Conservation (phyloP, 2,113 vertebrate species). For the Toxotes jaculatrix region DNA sequence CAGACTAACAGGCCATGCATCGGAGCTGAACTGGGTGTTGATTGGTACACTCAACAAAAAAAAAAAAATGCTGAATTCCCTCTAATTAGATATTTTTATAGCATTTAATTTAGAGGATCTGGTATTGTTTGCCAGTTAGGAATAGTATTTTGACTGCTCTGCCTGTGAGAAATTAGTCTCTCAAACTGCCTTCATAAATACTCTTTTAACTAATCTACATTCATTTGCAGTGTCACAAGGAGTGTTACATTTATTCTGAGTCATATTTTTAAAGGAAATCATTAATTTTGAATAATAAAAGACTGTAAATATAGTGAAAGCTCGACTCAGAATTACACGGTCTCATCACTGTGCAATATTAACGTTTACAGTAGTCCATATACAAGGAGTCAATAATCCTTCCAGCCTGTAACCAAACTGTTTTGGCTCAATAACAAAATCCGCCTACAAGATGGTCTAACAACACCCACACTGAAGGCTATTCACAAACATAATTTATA, state of each 20-base stretch:
- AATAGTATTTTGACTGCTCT: slow-evolving; percentile 21
- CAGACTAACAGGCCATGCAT: background rate
- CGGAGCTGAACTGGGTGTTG: background rate
- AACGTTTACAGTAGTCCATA: background rate
- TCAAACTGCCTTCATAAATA: slow-evolving; percentile 31
- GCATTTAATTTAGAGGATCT: slow-evolving; percentile 21
- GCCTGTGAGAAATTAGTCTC: slow-evolving; percentile 29
- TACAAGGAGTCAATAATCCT: background rate
- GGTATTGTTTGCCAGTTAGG: slow-evolving; percentile 8
- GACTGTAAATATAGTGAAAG: slow-evolving; percentile 1
- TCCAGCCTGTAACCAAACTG: background rate
- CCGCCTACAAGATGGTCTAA: no score
- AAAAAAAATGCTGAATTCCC: slow-evolving; percentile 24
- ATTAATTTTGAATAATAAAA: slow-evolving; percentile 29
- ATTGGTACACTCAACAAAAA: background rate
- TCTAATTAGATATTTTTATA: slow-evolving; percentile 8
- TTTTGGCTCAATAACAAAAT: no score
- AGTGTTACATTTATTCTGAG: background rate
- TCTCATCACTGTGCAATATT: background rate
- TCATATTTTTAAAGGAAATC: slow-evolving; percentile 17
- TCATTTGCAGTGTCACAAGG: slow-evolving; percentile 13
- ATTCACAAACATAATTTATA: background rate
- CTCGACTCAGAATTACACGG: slow-evolving; percentile 5
- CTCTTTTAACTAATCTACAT: slow-evolving; percentile 28
- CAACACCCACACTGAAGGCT: background rate